A percentile compares a stretch with the other conserved stretches of the same genome.
phyloP scores from a whole-genome alignment of 2,797 vertebrate species.

The Simalia tracyae region DNA sequence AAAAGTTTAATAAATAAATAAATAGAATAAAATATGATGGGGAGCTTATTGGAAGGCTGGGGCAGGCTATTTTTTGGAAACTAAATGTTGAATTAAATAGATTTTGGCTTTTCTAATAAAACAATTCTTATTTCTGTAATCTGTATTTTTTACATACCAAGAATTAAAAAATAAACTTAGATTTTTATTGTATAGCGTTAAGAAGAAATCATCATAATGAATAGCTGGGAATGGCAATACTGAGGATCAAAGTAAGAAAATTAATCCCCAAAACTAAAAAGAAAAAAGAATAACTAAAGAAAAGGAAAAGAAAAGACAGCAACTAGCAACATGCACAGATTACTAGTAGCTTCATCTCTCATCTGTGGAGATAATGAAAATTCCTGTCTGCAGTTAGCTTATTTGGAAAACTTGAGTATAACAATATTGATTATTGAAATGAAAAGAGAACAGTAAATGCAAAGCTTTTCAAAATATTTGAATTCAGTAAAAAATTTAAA shows the following conservation, averaged over 20 bases:
- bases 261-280: neutral
- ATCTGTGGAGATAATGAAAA: neutral
- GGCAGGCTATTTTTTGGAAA: neutral
- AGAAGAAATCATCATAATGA: neutral
- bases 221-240: neutral
- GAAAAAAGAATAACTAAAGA: neutral
- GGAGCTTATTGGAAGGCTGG: neutral
- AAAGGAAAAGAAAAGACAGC: neutral
- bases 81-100: neutral
- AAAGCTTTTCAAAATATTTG: neutral
- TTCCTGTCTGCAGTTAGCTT: neutral
- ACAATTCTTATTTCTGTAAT: neutral
- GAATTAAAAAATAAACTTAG: neutral
- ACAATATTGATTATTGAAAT: neutral
- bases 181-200: neutral
- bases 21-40: neutral
- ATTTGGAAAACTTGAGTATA: neutral
- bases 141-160: neutral
- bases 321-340: neutral
- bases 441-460: neutral
- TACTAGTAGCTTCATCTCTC: neutral
- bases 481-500: neutral
- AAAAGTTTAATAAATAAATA: too few relatives aligned
- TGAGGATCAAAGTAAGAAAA: neutral
- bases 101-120: neutral